Evolutionary conservation across 2,888 invertebrate species (phyloP), one percentile per base, ranked within the genome.

Genomic region (Cylloceria caligata): DNA sequence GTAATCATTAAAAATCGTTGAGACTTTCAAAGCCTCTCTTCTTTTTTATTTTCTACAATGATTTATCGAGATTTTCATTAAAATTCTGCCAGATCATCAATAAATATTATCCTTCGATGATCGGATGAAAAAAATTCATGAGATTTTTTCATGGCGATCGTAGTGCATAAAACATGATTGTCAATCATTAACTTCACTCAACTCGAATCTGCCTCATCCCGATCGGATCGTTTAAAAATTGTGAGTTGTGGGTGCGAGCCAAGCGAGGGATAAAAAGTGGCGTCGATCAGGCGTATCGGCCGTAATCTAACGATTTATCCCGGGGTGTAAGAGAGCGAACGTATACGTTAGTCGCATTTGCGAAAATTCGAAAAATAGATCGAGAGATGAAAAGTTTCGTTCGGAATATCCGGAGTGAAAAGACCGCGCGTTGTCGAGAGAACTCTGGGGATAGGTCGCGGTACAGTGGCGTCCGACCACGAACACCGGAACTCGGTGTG

Each of bases 221-320:
- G 71, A 65, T 78, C 71, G 24, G 64, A 71, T 71, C 45, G 71
- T 34, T 11, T 27, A 11, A 64, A 42, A 71, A 45, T 55, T 34
- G 19, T 21, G 11, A 7, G 60, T n/a, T n/a, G n/a, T n/a, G 60
- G 60, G 72, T 30, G 57, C 13, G 60, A 4, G 21, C 16, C 16
- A 30, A 27, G 45, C 11, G 27, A 60, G 19, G 72, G 36, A 39
- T 55, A 47, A 13, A 36, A 57, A 74, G 72, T 75, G 52, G 55
- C 68, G 81, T 80, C 76, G 83, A 86, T 65, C 67, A 65, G 55
- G 27, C 55, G 69, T 82, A 86, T 84, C 81, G 85, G 52, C 86
- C 86, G 84, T 88, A 87, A 87, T 89, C 87, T 86, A 85, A 88
- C 90, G 87, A 88, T 88, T 88, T 87, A 84, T 82, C 81, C 30